Base-by-base conservation (phyloP, 1,140 invertebrate species). In the Caenorhabditis elegans region DNA sequence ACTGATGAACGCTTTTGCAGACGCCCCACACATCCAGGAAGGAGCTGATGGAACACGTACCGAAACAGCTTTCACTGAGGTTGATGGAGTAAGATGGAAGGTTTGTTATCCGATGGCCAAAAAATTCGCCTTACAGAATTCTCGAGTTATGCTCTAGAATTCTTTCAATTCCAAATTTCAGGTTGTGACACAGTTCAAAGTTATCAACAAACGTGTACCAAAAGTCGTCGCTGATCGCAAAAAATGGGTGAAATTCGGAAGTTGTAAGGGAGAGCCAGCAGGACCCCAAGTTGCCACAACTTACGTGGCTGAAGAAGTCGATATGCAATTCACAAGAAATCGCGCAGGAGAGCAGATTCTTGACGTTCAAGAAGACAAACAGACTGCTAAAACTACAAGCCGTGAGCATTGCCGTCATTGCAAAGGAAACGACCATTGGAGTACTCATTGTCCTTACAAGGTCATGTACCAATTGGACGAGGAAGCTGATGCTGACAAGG, bases 181-280 rank as follows among this genome's bases (percentile, higher is more conserved):
- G 82, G 46, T 83, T 24, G 77, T 96, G 0, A 92, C 95, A 0
- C 94, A 94, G 1, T 98, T 95, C 88, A 96, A 96, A 91, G 94
- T 97, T 83, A 95, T 96, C 90, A 95, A 94, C 83, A 93, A 95
- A 80, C 92, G 94, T 82, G 96, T 98, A 3, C 95, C 96, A 0
- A 97, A 97, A 91, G 93, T 94, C 17, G 95, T 98, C 88, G 96
- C 96, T 3, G 92, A 92, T 82, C 92, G 97, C 77, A 98, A 98
- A 90, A 94, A 93, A 51, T 97, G 95, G 95, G 92, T 93, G 26
- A 98, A 98, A 90, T 98, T 96, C 92, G 97, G 97, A 39, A 93
- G 94, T 80, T 96, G 95, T 6, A 92, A 92, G 26, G 93, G 93
- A 88, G 97, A 98, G 89, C 94, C 95, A 85, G 95, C 95, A 6